Evolutionary conservation across 2,797 vertebrate genomes (phyloP).

Genomic region (Phalloptychus januarius): DNA sequence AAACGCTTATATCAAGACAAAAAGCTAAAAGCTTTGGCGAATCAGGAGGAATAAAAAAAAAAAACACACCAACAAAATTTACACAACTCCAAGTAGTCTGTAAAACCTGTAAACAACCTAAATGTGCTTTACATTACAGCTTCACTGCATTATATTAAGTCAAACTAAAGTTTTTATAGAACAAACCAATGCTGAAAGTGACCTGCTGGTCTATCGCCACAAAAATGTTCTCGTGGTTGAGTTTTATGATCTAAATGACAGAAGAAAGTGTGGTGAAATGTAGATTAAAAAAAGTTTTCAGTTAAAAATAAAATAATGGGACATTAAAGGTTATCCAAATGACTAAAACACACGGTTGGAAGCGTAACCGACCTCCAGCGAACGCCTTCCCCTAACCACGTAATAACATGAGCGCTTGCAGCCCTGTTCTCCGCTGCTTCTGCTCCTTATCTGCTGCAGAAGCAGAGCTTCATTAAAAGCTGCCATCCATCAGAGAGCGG

Average conservation of each 20-base stretch:
- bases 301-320: not conserved
- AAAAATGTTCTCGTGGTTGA: slow-evolving; percentile 3
- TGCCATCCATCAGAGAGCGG: slow-evolving; percentile 58
- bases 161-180: slow-evolving; percentile 3
- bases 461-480: slow-evolving; percentile 66
- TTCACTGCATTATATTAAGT: not conserved
- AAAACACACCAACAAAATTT: not conserved
- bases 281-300: not conserved
- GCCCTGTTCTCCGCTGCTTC: slow-evolving; percentile 44
- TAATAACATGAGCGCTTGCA: slow-evolving; percentile 62
- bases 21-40: not conserved
- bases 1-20: not conserved
- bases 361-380: slow-evolving; percentile 34
- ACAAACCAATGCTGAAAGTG: not conserved
- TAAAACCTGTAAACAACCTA: not conserved
- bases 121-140: not conserved
- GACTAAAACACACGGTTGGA: slow-evolving; percentile 25
- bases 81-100: not conserved
- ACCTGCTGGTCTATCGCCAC: slow-evolving; percentile 1
- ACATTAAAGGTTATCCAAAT: slow-evolving; percentile 30
- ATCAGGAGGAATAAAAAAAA: not conserved
- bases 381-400: slow-evolving; percentile 34
- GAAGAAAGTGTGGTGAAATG: slow-evolving; percentile 2
- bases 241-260: slow-evolving; percentile 22
- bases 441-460: slow-evolving; percentile 73